Percentiles rank a stretch among this genome's conserved stretches.
These are phyloP conservation scores for Agrotis ipsilon DNA, from an alignment of 2,888 invertebrate genomes.

Conservation along the genomic window DNA sequence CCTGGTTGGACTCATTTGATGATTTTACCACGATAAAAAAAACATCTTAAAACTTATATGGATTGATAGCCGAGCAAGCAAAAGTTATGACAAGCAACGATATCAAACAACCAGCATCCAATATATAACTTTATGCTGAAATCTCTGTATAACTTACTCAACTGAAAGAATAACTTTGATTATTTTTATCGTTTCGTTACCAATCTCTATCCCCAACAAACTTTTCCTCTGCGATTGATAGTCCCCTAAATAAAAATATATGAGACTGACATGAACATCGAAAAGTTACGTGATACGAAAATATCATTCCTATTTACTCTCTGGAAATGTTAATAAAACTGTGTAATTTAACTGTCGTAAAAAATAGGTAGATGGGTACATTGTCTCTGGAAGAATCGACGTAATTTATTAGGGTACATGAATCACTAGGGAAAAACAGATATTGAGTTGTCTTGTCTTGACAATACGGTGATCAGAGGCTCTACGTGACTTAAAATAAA, in stretches of 20 bases:
- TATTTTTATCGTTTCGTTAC: conserved; percentile 12
- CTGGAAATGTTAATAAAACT: conserved; percentile 22
- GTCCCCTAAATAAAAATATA: conserved; percentile 26
- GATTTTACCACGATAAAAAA: too few species aligned
- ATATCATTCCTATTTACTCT: conserved; percentile 29
- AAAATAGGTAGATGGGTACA: too few species aligned
- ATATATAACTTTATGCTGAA: too few species aligned
- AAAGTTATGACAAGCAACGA: too few species aligned
- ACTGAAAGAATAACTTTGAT: neutral
- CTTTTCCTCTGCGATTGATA: conserved; percentile 31
- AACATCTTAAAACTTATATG: too few species aligned
- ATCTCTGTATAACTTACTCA: neutral
- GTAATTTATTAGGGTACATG: conserved; percentile 19
- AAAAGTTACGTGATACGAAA: conserved; percentile 41
- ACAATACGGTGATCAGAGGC: too few species aligned
- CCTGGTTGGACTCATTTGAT: too few species aligned
- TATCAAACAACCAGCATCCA: too few species aligned
- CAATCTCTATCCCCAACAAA: conserved; percentile 19
- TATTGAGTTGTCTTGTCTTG: neutral
- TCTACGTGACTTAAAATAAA: too few species aligned
- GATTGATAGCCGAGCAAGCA: too few species aligned
- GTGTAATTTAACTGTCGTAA: conserved; percentile 28
- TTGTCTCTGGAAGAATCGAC: conserved; percentile 10
- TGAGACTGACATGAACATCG: conserved; percentile 20
- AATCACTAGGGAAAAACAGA: neutral